A percentile compares a stretch with the other conserved stretches of the same genome.
These are phyloP conservation scores for Drosophila merina DNA, from an alignment of 2,888 invertebrate genomes.

Conservation along the genomic window DNA sequence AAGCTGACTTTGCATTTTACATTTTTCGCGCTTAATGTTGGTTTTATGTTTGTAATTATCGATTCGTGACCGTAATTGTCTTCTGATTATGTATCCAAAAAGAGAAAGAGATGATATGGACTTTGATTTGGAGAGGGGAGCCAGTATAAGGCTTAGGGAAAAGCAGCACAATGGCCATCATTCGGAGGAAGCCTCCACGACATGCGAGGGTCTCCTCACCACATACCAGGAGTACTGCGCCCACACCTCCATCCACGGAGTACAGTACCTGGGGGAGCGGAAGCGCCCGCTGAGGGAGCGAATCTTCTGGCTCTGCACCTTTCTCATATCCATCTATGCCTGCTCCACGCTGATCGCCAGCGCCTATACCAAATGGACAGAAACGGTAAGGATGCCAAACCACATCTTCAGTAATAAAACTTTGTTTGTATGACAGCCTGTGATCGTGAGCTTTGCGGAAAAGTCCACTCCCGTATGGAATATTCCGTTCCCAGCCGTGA, in stretches of 20 bases:
- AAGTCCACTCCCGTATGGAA: slow-evolving; percentile 86
- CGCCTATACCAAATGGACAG: slow-evolving; percentile 88
- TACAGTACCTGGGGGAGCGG: slow-evolving; percentile 87
- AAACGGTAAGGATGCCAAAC: slow-evolving; percentile 79
- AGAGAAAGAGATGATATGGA: neutral
- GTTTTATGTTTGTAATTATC: neutral
- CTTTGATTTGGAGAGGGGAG: neutral
- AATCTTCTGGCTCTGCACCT: slow-evolving; percentile 86
- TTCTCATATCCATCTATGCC: slow-evolving; percentile 86
- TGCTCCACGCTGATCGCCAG: slow-evolving; percentile 86
- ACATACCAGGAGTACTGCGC: slow-evolving; percentile 86
- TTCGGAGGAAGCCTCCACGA: neutral
- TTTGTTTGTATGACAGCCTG: slow-evolving; percentile 83
- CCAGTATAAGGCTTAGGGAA: neutral
- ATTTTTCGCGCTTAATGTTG: neutral
- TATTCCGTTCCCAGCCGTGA: slow-evolving; percentile 82
- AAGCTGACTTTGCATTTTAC: neutral
- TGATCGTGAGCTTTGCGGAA: slow-evolving; percentile 90
- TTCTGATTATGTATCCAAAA: neutral
- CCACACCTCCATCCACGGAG: slow-evolving; percentile 87
- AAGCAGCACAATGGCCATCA: neutral
- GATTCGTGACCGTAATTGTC: neutral
- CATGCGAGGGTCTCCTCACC: slow-evolving; percentile 69
- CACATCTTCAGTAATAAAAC: neutral
- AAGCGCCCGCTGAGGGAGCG: slow-evolving; percentile 86